phyloP scores from a whole-genome alignment of 2,113 vertebrate species.

The Oceanodroma tethys region DNA sequence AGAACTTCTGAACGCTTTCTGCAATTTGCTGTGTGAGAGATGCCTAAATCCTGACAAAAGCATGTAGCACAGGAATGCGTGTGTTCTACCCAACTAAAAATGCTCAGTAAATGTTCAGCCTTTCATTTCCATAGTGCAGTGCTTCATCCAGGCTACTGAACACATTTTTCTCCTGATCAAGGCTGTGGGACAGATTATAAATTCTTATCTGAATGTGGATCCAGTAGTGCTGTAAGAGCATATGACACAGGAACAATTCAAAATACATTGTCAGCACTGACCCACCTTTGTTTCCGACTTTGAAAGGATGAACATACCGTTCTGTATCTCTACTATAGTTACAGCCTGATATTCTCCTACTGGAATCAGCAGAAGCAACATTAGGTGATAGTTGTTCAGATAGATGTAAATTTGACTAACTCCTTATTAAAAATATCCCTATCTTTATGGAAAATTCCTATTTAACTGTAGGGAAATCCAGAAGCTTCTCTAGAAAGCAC shows the following conservation, averaged over 20 bases:
- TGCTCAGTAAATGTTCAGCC: neutral
- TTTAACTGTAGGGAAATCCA: neutral
- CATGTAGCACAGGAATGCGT: neutral
- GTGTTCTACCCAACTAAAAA: neutral
- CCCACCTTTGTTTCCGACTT: neutral
- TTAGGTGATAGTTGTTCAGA: neutral
- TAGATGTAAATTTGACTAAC: neutral
- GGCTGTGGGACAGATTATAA: neutral
- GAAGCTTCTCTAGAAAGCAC: neutral
- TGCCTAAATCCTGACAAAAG: neutral
- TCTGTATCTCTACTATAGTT: neutral
- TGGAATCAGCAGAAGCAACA: neutral
- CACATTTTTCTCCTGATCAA: neutral
- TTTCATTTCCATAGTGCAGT: neutral
- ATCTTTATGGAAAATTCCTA: neutral
- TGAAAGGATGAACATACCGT: neutral
- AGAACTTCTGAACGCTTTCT: neutral
- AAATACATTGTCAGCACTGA: neutral
- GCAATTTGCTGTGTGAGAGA: neutral
- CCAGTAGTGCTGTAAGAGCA: neutral
- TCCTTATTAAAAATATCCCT: neutral
- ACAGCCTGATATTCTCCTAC: neutral
- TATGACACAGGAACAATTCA: neutral
- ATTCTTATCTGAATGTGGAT: neutral
- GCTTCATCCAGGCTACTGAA: neutral